Evolutionary conservation across 2,113 vertebrate genomes (phyloP).

Genomic region (Emydura subglobosa): DNA sequence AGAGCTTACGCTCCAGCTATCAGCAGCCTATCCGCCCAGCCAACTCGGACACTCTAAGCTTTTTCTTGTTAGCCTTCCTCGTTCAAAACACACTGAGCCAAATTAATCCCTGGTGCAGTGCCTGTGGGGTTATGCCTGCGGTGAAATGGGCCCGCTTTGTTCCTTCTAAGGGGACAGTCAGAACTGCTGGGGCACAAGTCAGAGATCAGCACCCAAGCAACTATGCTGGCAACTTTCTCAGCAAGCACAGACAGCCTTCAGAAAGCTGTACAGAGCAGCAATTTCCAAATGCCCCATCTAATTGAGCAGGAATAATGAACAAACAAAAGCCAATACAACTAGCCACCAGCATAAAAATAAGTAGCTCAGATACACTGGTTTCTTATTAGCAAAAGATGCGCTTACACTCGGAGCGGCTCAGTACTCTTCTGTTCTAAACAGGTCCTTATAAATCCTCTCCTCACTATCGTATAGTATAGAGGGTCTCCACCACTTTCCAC

Average conservation of each 20-base stretch:
- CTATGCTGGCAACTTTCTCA: slow-evolving; percentile 9
- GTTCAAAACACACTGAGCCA: background rate
- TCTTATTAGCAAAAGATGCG: background rate
- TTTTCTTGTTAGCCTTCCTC: slow-evolving; percentile 44
- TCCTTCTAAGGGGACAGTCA: slow-evolving; percentile 45
- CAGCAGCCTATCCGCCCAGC: background rate
- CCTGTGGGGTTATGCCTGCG: background rate
- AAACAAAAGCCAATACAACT: background rate
- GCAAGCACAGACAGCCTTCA: slow-evolving; percentile 48
- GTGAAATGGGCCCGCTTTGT: slow-evolving; percentile 14
- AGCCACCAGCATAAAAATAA: slow-evolving; percentile 63
- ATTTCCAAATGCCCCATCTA: slow-evolving; percentile 63
- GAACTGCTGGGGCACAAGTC: background rate
- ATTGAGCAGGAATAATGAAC: slow-evolving; percentile 69
- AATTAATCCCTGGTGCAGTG: background rate
- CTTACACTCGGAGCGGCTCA: background rate
- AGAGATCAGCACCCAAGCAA: background rate
- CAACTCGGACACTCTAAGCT: background rate
- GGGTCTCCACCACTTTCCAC: background rate
- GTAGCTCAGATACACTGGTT: slow-evolving; percentile 29
- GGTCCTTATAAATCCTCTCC: background rate
- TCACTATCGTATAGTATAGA: background rate
- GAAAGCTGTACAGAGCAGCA: slow-evolving; percentile 59
- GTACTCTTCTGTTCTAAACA: background rate
- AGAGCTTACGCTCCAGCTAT: background rate